Base-by-base conservation (phyloP, 2,888 invertebrate genomes). In the Platycnemis pennipes region DNA sequence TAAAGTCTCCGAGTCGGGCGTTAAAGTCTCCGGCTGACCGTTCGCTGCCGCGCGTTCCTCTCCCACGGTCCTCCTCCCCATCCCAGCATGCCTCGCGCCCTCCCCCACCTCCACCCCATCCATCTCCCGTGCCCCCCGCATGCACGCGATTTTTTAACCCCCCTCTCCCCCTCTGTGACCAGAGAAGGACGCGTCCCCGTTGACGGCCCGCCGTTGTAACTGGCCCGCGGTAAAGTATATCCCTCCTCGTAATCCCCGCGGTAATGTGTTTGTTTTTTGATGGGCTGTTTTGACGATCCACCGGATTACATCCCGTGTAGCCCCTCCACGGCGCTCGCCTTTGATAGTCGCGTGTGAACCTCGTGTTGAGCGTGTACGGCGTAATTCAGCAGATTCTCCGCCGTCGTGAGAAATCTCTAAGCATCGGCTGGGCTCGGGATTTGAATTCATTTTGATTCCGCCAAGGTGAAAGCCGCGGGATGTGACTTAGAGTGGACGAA, bases 251-350 rank as follows among this genome's bases (percentile, higher is more conserved):
- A 77, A 77, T 77, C 77, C 77, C 77, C 77, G 31, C 13, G n/a
- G 77, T 77, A 77, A 77, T 77, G 37, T 77, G 77, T 77, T 77
- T 77, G 77, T 77, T 77, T 77, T 77, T n/a, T 77, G 77, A 77
- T 77, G 77, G 37, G 77, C 77, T 77, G 77, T 77, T 77, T 77
- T 77, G 77, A 77, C 37, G 77, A 77, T 37, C 77, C 77, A 13
- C 16, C 77, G 77, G 77, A 77, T 77, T 77, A 77, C 31, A 77
- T 11, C 13, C n/a, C 49, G 19, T 49, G 49, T 49, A 4, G 37
- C 37, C 26, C 26, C 77, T n/a, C n/a, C 37, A 26, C 77, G 31
- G 37, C 77, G 63, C 63, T 63, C 0, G 31, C 13, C 77, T 77
- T 77, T 77, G 77, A 77, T 77, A 26, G 77, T 77, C 77, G 77